phyloP scores from a whole-genome alignment of 1,140 invertebrate genomes.

The Diachasmimorpha longicaudata region DNA sequence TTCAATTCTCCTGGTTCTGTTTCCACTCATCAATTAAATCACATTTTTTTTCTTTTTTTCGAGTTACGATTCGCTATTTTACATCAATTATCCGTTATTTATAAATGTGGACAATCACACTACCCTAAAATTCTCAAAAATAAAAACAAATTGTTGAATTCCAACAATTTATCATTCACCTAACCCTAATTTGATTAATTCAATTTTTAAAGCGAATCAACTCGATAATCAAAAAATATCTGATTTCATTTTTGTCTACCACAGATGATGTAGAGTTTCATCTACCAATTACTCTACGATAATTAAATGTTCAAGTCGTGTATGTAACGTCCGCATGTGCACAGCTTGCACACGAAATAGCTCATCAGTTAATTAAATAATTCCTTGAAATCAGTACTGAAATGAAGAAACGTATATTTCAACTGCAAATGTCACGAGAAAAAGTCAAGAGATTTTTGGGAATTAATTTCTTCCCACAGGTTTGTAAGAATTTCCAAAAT shows the following conservation, averaged over 20 bases:
- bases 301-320: background rate
- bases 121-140: background rate
- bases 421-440: no score
- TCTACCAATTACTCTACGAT: background rate
- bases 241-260: background rate
- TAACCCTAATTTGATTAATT: background rate
- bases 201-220: background rate
- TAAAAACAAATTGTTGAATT: background rate
- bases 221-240: background rate
- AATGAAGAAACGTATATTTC: no score
- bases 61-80: background rate
- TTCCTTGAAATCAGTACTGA: no score
- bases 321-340: no score
- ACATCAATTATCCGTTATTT: background rate
- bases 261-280: background rate
- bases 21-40: background rate
- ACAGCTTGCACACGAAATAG: background rate
- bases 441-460: no score
- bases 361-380: background rate
- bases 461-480: no score
- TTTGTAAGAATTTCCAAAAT: no score
- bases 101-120: background rate
- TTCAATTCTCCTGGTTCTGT: background rate
- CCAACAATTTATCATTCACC: no score
- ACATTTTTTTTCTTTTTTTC: background rate